Percentiles rank a stretch among this genome's conserved stretches.
Evolutionary conservation across 1,140 invertebrate genomes (phyloP).

Genomic region (Phocides pigmalion): DNA sequence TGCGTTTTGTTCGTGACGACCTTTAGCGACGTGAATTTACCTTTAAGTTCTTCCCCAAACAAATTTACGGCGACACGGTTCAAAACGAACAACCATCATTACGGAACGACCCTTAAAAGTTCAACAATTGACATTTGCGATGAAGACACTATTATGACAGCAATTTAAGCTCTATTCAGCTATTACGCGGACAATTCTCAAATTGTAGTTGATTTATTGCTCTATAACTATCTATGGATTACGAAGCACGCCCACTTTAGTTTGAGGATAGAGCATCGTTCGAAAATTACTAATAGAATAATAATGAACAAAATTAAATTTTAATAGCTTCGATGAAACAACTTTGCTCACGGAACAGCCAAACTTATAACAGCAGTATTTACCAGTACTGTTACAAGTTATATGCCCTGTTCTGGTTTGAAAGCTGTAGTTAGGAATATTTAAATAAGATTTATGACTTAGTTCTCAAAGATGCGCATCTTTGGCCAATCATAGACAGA

Average conservation of each 20-base stretch:
- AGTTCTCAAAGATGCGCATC: no score
- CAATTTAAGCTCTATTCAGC: slow-evolving; percentile 49
- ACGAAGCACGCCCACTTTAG: slow-evolving; percentile 38
- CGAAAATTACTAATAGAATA: no score
- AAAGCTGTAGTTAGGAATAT: no score
- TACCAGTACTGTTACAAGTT: no score
- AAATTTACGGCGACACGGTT: slow-evolving; percentile 63
- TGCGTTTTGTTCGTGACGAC: neutral
- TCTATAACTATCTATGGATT: slow-evolving; percentile 51
- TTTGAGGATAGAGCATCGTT: no score
- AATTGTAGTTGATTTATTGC: slow-evolving; percentile 48
- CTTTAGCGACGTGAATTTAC: neutral
- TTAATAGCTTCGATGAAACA: no score
- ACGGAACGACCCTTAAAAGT: slow-evolving; percentile 57
- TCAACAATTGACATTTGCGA: slow-evolving; percentile 67
- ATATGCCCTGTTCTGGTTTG: no score
- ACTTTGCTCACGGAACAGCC: no score
- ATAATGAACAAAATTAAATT: no score
- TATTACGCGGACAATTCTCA: slow-evolving; percentile 38
- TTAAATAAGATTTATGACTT: no score
- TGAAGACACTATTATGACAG: slow-evolving; percentile 55
- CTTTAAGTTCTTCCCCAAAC: slow-evolving; percentile 9
- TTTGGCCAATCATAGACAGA: no score
- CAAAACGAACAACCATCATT: slow-evolving; percentile 53
- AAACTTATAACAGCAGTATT: no score